Evolutionary conservation across 2,888 invertebrate species (phyloP), one percentile per base, ranked within the genome.

Genomic region (Melieria crassipennis): DNA sequence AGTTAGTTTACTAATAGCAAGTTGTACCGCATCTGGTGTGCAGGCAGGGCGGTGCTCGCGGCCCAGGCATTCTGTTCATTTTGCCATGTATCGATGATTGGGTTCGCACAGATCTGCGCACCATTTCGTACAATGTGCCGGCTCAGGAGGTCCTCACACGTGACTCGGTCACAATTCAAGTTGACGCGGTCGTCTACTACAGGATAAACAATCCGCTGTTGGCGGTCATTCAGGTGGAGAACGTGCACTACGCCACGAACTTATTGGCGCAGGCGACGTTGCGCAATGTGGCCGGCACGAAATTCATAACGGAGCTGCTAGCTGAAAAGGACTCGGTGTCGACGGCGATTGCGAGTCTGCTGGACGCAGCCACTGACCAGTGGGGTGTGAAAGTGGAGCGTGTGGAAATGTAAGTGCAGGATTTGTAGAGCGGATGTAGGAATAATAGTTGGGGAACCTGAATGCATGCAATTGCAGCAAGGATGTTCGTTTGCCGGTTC

Each of bases 371-470:
- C 43, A 95, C 96, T 0, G 94, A 94, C 79, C 93, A 93, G 0
- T 96, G 96, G 96, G 96, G 95, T 42, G 93, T 96, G 47, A 95
- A 95, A 87, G 94, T 96, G 10, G 96, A 97, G 86, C 89, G 97
- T 75, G 96, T 97, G 11, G 97, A 97, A 90, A 95, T 97, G 95
- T 95, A 73, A 78, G 78, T 13, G 30, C 30, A 30, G 30, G 30
- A 30, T 30, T 30, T 30, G 30, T 30, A 3, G 30, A 30, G 30
- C 30, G 3, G 16, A 9, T 65, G 16, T 47, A 46, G 9, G 30
- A n/a, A 65, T 45, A 13, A 30, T 30, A 30, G 30, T 30, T 30
- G 1, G 30, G 30, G 30, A 30, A 30, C 30, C 30, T 57, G 13
- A 13, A 66, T 46, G 7, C 46, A 50, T 13, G 43, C 50, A 6